Base-by-base conservation (phyloP, 2,113 vertebrate genomes). In the Microcebus ravelobensis region DNA sequence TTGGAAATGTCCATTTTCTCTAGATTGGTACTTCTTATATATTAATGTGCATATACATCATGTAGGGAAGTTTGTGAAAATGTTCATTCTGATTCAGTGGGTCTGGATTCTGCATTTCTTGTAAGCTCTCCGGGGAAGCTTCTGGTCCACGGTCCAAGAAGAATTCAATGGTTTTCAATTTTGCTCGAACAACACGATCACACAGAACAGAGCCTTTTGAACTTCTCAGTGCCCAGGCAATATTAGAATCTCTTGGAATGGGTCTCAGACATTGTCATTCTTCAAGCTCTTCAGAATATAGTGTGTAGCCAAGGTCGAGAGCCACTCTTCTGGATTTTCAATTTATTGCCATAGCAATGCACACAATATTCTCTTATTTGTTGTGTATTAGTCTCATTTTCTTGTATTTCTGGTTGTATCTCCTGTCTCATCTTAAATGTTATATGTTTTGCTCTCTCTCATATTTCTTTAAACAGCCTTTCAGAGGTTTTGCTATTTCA, bases 111-210 rank as follows among this genome's bases (percentile, higher is more conserved):
- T 68, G 86, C 48, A 23, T 61, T 91, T 87, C 76, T 77, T 52
- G 63, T 25, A 52, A 71, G 36, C 36, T 76, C 45, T 48, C 31
- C 73, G 31, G 87, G 89, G 67, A n/a, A 76, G 39, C 20, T 70
- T 70, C 65, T 94, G 73, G 42, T 81, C 68, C 79, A 48, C 45
- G 67, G 63, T 63, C 34, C 61, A 68, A 86, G 45, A 87, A 76
- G 55, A 87, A 95, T 93, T 80, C 52, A 48, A 34, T 86, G 73
- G 42, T 86, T 96, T 52, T 96, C 50, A 45, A 57, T 77, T 93
- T 92, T 39, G 39, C 59, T 74, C 18, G 12, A 90, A 73, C 70
- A 67, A 59, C 48, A 70, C 31, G 59, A 50, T 90, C 61, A 42
- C 0, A 0, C 29, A 55, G n/a, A n/a, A 34, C 27, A 93, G 57